A percentile compares a stretch with the other conserved stretches of the same genome.
These are phyloP conservation scores for Crocodylus rhombifer DNA, from an alignment of 2,797 vertebrate genomes.

Conservation along the genomic window DNA sequence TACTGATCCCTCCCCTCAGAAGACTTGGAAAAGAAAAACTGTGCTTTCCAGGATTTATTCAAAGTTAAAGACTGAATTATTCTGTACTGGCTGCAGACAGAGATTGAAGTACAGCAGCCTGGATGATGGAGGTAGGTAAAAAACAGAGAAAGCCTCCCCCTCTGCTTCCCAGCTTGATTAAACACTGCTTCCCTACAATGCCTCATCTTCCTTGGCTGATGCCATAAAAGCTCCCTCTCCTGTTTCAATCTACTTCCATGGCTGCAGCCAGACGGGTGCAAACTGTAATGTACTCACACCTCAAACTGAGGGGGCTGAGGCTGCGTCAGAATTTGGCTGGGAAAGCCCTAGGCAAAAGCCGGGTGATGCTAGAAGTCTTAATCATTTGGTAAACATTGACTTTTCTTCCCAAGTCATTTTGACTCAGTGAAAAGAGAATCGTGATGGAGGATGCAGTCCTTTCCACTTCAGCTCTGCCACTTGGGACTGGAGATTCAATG, in stretches of 20 bases:
- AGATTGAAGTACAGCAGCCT: accelerated
- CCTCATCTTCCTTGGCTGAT: background rate
- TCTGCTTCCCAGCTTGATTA: background rate
- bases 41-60: background rate
- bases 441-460: background rate
- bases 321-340: background rate
- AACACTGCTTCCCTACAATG: accelerated
- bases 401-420: background rate
- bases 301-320: background rate
- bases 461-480: background rate
- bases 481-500: background rate
- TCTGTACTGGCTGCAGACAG: background rate
- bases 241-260: background rate
- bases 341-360: background rate
- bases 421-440: background rate
- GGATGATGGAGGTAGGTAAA: background rate
- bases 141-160: background rate
- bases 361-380: background rate
- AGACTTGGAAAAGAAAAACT: background rate
- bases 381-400: background rate
- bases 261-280: background rate
- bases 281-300: background rate
- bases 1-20: background rate
- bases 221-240: background rate
- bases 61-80: background rate